A percentile compares a stretch with the other conserved stretches of the same genome.
Evolutionary conservation across 2,113 vertebrate genomes (phyloP).

Genomic region (Nycticryphes semicollaris): DNA sequence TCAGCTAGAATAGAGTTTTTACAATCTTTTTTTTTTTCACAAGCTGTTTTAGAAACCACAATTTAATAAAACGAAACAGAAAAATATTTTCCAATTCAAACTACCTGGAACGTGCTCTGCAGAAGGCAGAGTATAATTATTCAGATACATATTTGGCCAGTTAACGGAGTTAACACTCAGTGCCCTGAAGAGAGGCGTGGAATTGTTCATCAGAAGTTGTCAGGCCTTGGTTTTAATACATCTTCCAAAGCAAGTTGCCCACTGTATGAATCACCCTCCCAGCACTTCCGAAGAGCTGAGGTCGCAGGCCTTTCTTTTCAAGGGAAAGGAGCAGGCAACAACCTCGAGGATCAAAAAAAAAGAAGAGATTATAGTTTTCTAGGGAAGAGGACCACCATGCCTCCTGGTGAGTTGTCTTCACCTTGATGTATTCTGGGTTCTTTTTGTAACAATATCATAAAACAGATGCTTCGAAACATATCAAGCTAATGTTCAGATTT

Average conservation of each 20-base stretch:
- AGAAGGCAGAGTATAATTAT: slow-evolving; percentile 1
- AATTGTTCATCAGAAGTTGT: neutral
- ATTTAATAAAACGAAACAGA: neutral
- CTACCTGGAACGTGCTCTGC: neutral
- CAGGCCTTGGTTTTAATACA: neutral
- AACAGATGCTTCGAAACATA: neutral
- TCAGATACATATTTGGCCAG: neutral
- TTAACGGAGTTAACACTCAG: neutral
- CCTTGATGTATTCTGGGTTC: neutral
- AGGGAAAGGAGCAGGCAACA: neutral
- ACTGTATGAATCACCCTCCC: neutral
- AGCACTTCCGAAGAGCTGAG: neutral
- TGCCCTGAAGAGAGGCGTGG: neutral
- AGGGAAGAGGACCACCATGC: neutral
- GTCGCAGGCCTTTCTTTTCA: neutral
- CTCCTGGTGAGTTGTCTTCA: neutral
- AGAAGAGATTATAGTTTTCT: neutral
- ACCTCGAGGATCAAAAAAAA: neutral
- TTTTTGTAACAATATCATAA: neutral
- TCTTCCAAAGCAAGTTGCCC: neutral
- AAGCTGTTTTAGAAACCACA: neutral
- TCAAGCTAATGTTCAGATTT: neutral
- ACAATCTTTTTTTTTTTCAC: neutral
- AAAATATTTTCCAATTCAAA: neutral
- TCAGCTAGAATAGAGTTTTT: neutral